Percentiles rank a stretch among this genome's conserved stretches.
phyloP scores from a whole-genome alignment of 2,797 vertebrate species.

The Sebastes hopkinsi region DNA sequence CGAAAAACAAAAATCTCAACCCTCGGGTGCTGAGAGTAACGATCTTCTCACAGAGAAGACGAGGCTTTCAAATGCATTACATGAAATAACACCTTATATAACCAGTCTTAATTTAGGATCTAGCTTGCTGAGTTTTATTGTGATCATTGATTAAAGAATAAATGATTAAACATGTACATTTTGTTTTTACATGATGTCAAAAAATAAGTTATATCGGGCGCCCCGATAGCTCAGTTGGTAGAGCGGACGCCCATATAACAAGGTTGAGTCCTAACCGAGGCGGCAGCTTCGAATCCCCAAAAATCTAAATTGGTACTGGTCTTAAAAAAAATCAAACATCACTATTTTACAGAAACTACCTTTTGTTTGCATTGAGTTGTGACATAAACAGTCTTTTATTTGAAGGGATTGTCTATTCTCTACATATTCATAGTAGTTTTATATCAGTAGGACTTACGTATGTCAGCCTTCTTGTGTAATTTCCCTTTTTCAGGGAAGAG shows the following conservation, averaged over 20 bases:
- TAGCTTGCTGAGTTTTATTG: not conserved
- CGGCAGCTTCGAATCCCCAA: not conserved
- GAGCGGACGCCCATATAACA: too few species aligned
- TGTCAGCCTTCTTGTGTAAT: not conserved
- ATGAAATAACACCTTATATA: not conserved
- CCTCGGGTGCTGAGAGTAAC: not conserved
- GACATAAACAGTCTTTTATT: not conserved
- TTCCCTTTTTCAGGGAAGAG: not conserved
- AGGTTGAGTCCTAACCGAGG: too few species aligned
- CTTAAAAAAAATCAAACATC: not conserved
- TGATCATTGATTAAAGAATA: not conserved
- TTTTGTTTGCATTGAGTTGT: not conserved
- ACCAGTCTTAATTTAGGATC: not conserved
- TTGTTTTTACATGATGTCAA: not conserved
- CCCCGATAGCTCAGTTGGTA: too few species aligned
- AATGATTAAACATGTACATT: not conserved
- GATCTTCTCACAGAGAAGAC: not conserved
- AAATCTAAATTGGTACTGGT: not conserved
- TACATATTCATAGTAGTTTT: not conserved
- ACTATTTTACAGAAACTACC: not conserved
- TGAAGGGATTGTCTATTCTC: not conserved
- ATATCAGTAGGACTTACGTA: not conserved
- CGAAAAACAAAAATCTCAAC: not conserved
- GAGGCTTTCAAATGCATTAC: not conserved
- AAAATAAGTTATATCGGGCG: not conserved